Conservation (phyloP, 2,113 vertebrate genomes). For the Acrocephalus kingi region DNA sequence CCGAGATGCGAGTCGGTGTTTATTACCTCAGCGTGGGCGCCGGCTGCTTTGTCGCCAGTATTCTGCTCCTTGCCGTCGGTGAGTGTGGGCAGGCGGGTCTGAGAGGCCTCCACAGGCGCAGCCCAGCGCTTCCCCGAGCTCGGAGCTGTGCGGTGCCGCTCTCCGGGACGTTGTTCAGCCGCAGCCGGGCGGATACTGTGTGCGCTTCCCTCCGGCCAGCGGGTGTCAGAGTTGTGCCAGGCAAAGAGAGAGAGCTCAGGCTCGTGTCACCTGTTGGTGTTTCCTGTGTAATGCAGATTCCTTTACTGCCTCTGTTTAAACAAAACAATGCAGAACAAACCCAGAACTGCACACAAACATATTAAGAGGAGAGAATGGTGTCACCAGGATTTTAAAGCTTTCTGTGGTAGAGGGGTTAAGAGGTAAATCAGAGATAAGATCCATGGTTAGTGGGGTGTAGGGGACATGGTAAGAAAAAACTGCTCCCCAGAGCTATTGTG, state of each 20-base stretch:
- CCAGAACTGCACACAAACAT: not conserved
- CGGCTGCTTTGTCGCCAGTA: constrained; percentile 97
- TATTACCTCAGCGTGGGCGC: constrained; percentile 98
- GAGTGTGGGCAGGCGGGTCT: constrained; percentile 55
- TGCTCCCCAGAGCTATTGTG: not conserved
- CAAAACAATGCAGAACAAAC: not conserved
- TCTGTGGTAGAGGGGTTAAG: not conserved
- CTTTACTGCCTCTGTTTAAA: not conserved
- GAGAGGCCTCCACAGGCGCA: fast-evolving
- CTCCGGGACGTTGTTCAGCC: fast-evolving
- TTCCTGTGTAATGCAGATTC: not conserved
- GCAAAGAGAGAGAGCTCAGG: fast-evolving
- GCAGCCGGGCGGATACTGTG: fast-evolving
- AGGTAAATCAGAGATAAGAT: not conserved
- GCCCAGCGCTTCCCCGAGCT: not conserved
- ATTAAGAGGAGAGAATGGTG: not conserved
- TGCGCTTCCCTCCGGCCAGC: not conserved
- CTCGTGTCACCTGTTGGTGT: not conserved
- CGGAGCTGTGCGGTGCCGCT: not conserved
- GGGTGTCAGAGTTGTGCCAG: constrained; percentile 13
- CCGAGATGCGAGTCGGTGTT: constrained; percentile 98
- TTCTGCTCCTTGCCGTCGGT: constrained; percentile 96
- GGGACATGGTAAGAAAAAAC: not conserved
- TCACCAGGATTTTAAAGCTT: not conserved
- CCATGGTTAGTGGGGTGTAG: not conserved